Base-by-base conservation (phyloP, 1,140 invertebrate genomes). In the Scaptomyza pallida region DNA sequence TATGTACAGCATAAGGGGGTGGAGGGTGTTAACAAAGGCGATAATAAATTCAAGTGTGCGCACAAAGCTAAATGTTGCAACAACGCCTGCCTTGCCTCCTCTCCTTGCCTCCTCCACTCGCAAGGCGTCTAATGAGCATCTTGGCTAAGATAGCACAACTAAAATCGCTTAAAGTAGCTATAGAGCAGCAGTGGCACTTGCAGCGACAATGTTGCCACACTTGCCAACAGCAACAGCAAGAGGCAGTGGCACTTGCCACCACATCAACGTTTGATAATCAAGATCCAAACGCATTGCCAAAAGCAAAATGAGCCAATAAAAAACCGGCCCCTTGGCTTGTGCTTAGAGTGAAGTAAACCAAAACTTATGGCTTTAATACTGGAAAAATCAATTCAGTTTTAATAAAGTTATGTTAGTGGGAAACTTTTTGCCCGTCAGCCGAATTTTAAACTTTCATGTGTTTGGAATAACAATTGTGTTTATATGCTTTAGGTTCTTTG, bases 71-170 rank as follows among this genome's bases (percentile, higher is more conserved):
- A 37, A n/a, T n/a, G 6, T 45, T 61, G 44, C 59, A 61, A 51
- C 55, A 67, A 26, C 23, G 47, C 33, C 26, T 9, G 26, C 26
- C 26, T n/a, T 30, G 26, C 26, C 26, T 26, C 5, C 62, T 41
- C 33, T 41, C 13, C n/a, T n/a, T n/a, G n/a, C n/a, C n/a, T n/a
- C n/a, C n/a, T n/a, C n/a, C 21, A 47, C 16, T 26, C 37, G 54
- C 2, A 9, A 9, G 26, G 26, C 26, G 8, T 67, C 63, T 67
- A 59, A 67, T 67, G 63, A 67, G 63, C 43, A 57, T 48, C 51
- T 56, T 56, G 43, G 61, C 51, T 63, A 54, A 63, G 51, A 55
- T 64, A 56, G 19, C 61, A 47, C 30, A 57, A 65, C 52, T 65
- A 48, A 55, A 15, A 37, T 37, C 3, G 12, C 33, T 37, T 13